Base-by-base conservation (phyloP, 2,113 vertebrate genomes). In the Pseudorhombus dupliciocellatus region DNA sequence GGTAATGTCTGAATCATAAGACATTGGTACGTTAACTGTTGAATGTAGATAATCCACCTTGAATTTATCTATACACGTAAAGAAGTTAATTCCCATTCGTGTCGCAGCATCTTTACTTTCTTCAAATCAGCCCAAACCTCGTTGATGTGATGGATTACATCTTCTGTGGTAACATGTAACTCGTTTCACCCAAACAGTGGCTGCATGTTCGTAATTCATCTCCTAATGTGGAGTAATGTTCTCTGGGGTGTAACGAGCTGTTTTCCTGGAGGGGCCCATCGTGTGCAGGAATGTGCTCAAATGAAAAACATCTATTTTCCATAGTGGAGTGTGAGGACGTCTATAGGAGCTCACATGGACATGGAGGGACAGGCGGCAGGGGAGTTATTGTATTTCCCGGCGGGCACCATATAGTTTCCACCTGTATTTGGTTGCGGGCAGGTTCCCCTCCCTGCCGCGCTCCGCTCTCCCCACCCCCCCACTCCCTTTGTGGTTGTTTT, bases 241-340 rank as follows among this genome's bases (percentile, higher is more conserved):
- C 75, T 53, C 11, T 30, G 12, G 42, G 46, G 63, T 65, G 74
- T 67, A 65, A 55, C 25, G 34, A 70, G 69, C 54, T 20, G 16
- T 5, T 40, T 69, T 67, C 70, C 73, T 34, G 73, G 66, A 68
- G 66, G 75, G 73, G 65, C 66, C 57, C 62, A 48, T 50, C 71
- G 69, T 77, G 73, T 57, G 68, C 37, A 66, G 70, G 80, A 76
- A 79, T 85, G 75, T 53, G 69, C 53, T 46, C 25, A 83, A 85
- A 81, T 68, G 42, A 70, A 76, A 85, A 71, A 71, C 75, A 79
- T 79, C 4, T 63, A 46, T 70, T 76, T 88, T 85, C 83, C 77
- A 66, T 42, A 70, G 66, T 6, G 78, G 28, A 63, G 5, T 44
- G 50, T 12, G 60, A 44, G 31, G 59, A 57, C 24, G 10, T 58